Conservation (phyloP, 1,140 invertebrate genomes). For the Kradibia gibbosae region DNA sequence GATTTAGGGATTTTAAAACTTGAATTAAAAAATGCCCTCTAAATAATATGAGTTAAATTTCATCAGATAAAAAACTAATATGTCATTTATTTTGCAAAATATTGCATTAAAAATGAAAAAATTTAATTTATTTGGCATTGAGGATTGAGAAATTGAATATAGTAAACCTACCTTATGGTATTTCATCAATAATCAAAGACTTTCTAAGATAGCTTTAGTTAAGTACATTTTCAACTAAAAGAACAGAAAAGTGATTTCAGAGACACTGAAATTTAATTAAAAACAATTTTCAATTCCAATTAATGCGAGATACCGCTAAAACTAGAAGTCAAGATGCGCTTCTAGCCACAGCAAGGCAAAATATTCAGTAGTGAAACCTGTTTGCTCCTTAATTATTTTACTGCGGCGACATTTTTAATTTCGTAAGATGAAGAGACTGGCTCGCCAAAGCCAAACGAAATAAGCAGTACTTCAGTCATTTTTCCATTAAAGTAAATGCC, state of each 20-base stretch:
- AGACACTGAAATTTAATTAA: conserved; percentile 22
- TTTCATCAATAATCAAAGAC: not conserved
- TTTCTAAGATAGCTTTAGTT: not conserved
- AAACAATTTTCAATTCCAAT: conserved; percentile 47
- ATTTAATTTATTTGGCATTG: not conserved
- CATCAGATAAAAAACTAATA: too few relatives aligned
- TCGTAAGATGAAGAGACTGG: not conserved
- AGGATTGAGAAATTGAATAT: not conserved
- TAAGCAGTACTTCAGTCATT: conserved; percentile 19
- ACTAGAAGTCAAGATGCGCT: not conserved
- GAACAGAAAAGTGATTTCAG: not conserved
- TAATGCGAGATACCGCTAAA: conserved; percentile 13
- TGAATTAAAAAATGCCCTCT: too few relatives aligned
- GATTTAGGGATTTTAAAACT: not conserved
- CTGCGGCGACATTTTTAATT: conserved; percentile 41
- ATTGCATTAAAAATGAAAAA: too few relatives aligned
- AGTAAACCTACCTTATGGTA: not conserved
- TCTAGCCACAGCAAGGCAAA: not conserved
- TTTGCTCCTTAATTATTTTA: conserved; percentile 47
- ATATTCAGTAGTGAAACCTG: conserved; percentile 29
- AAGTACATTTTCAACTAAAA: not conserved
- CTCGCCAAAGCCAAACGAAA: conserved; percentile 27
- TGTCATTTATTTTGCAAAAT: too few relatives aligned
- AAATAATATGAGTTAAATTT: too few relatives aligned
- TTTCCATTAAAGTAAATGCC: conserved; percentile 27